A percentile compares a stretch with the other conserved stretches of the same genome.
Evolutionary conservation across 2,113 vertebrate species (phyloP).

Genomic region (Caranx ignobilis): DNA sequence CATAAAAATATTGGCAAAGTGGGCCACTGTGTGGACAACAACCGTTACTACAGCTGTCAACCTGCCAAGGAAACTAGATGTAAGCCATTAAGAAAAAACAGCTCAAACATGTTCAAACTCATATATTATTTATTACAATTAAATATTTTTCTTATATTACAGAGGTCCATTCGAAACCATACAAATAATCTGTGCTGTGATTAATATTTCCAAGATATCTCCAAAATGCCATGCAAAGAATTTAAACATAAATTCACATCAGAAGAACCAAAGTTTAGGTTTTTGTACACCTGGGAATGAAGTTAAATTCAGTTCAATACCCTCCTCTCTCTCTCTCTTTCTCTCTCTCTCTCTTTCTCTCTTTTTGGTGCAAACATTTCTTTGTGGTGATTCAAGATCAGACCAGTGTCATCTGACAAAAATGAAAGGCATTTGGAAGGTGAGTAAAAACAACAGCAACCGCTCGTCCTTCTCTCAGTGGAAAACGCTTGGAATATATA

Average conservation of each 20-base stretch:
- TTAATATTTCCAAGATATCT: constrained; percentile 84
- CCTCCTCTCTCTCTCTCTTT: neutral
- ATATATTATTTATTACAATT: constrained; percentile 91
- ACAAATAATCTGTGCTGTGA: constrained; percentile 87
- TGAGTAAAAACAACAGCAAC: constrained; percentile 64
- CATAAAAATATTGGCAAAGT: constrained; percentile 5
- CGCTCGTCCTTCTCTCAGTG: constrained; percentile 47
- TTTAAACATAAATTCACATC: constrained; percentile 76
- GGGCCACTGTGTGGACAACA: constrained; percentile 63
- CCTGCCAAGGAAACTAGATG: neutral
- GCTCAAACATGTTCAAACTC: constrained; percentile 75
- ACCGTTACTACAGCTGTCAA: constrained; percentile 47
- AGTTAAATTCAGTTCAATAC: constrained; percentile 50
- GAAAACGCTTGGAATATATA: constrained; percentile 63
- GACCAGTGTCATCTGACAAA: constrained; percentile 66
- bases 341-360: neutral
- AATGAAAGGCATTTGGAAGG: constrained; percentile 79
- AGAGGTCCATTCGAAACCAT: constrained; percentile 87
- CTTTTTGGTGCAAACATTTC: constrained; percentile 78
- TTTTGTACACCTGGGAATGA: constrained; percentile 78
- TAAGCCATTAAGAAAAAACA: neutral
- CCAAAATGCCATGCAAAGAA: constrained; percentile 83
- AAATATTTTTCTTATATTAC: constrained; percentile 88
- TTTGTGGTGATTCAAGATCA: constrained; percentile 70
- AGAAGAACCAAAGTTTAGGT: constrained; percentile 69